These are phyloP conservation scores for Paraescarpia echinospica DNA, from an alignment of 1,140 invertebrate genomes.

Conservation along the genomic window DNA sequence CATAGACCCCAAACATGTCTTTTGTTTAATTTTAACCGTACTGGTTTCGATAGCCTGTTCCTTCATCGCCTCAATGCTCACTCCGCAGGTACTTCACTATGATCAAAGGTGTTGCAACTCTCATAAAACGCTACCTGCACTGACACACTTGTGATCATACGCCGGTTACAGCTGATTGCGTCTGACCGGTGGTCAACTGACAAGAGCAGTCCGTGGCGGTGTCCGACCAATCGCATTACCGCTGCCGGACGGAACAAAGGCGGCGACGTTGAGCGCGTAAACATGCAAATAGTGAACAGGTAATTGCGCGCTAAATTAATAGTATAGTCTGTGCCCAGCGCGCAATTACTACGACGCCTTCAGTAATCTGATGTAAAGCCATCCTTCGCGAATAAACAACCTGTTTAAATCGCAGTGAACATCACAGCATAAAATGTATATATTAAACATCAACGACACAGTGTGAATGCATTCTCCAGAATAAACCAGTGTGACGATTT, in stretches of 20 bases:
- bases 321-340: not conserved
- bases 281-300: not conserved
- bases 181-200: not conserved
- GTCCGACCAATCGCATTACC: not conserved
- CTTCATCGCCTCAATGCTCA: too few relatives aligned
- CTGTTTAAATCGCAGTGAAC: not conserved
- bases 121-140: not conserved
- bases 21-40: too few relatives aligned
- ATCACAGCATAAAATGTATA: not conserved
- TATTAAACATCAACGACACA: not conserved
- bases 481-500: too few relatives aligned
- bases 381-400: not conserved
- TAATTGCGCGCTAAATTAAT: not conserved
- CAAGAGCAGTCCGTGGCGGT: not conserved
- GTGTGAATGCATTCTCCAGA: not conserved
- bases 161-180: not conserved
- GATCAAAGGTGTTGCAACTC: not conserved
- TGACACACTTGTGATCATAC: not conserved
- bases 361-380: not conserved
- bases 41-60: too few relatives aligned
- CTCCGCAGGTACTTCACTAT: not conserved
- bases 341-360: too few relatives aligned
- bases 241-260: not conserved
- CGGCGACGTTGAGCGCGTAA: not conserved
- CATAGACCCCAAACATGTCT: too few relatives aligned